These are phyloP conservation scores for Erpetoichthys calabaricus DNA, from an alignment of 2,797 vertebrate species.

Conservation along the genomic window DNA sequence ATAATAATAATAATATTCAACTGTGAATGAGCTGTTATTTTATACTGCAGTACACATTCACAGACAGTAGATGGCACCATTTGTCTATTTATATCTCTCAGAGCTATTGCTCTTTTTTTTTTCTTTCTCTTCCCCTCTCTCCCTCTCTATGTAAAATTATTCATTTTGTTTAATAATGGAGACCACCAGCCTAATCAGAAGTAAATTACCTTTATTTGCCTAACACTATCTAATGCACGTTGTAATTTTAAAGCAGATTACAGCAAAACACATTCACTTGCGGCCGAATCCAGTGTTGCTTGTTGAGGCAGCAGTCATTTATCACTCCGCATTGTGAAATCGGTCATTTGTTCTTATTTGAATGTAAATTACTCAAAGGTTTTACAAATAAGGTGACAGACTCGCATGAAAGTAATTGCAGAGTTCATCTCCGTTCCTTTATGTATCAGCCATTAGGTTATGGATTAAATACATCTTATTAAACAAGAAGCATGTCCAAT, in stretches of 20 bases:
- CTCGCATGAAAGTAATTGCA: slow-evolving; percentile 75
- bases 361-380: slow-evolving; percentile 75
- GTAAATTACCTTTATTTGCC: slow-evolving; percentile 62
- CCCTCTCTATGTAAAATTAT: slow-evolving; percentile 30
- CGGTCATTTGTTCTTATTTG: slow-evolving; percentile 75
- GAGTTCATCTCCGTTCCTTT: slow-evolving; percentile 72
- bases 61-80: slow-evolving; percentile 2
- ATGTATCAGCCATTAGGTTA: slow-evolving; percentile 77
- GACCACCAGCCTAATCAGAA: slow-evolving; percentile 62
- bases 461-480: slow-evolving; percentile 79
- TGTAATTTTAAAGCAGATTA: slow-evolving; percentile 68
- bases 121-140: too few relatives aligned
- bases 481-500: slow-evolving; percentile 76
- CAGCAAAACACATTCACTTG: slow-evolving; percentile 56
- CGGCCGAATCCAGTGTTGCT: slow-evolving; percentile 51
- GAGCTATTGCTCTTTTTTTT: too few relatives aligned
- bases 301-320: slow-evolving; percentile 53
- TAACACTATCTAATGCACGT: slow-evolving; percentile 56
- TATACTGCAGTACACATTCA: too few relatives aligned
- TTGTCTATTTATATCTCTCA: not conserved
- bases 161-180: slow-evolving; percentile 53
- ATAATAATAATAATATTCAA: too few relatives aligned
- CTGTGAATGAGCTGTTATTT: too few relatives aligned
- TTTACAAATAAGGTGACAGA: slow-evolving; percentile 78
- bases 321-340: slow-evolving; percentile 68